These are phyloP conservation scores for Sphaeridia pumilis DNA, from an alignment of 2,888 invertebrate species.

Conservation along the genomic window DNA sequence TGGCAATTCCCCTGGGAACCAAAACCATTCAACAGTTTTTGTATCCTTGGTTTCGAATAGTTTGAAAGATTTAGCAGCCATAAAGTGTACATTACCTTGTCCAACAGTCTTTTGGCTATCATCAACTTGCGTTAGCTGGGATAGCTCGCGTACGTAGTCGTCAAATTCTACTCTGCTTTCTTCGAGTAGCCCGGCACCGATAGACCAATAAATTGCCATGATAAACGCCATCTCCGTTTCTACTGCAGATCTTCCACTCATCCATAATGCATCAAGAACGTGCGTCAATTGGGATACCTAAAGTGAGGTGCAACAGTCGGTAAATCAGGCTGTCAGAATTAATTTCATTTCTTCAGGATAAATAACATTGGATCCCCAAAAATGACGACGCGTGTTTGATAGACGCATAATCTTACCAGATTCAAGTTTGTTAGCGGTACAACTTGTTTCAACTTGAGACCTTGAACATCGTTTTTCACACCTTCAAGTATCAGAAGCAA, in stretches of 20 bases:
- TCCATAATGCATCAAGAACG: constrained; percentile 61
- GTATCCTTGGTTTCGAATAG: too few relatives aligned
- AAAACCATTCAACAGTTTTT: too few relatives aligned
- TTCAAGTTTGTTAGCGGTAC: constrained; percentile 75
- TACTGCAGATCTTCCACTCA: constrained; percentile 30
- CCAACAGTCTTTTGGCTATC: constrained; percentile 44
- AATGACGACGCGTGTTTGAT: too few relatives aligned
- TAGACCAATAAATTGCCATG: constrained; percentile 67
- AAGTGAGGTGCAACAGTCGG: not conserved
- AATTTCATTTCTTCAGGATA: not conserved
- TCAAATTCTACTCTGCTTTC: constrained; percentile 62
- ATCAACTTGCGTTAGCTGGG: constrained; percentile 55
- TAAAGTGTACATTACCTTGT: too few relatives aligned
- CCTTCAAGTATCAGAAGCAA: constrained; percentile 63
- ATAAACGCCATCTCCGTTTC: constrained; percentile 60
- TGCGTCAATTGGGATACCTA: constrained; percentile 68
- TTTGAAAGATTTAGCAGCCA: too few relatives aligned
- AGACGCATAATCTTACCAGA: constrained; percentile 51
- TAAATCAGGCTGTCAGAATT: not conserved
- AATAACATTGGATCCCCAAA: not conserved
- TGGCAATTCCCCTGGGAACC: constrained; percentile 57
- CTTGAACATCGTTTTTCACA: constrained; percentile 50
- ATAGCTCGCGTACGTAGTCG: constrained; percentile 61
- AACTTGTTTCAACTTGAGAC: constrained; percentile 61
- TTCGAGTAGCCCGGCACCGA: constrained; percentile 66